Evolutionary conservation across 2,797 vertebrate genomes (phyloP).

Genomic region (Peromyscus eremicus): DNA sequence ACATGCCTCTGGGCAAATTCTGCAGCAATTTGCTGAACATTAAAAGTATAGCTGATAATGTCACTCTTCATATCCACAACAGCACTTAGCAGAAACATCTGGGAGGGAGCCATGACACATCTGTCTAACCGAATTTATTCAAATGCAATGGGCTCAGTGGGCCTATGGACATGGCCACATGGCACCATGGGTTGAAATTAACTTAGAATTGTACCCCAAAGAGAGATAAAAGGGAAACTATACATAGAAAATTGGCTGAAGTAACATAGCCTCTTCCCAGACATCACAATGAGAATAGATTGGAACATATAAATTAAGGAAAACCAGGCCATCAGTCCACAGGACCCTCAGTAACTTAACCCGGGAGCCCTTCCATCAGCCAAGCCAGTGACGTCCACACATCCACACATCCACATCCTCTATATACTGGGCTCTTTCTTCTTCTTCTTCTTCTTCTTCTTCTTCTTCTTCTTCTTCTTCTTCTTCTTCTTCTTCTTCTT

Average conservation of each 20-base stretch:
- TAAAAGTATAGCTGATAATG: not conserved
- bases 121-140: not conserved
- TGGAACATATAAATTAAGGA: not conserved
- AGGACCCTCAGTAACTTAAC: rapidly evolving
- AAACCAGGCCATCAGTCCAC: not conserved
- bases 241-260: not conserved
- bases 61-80: not conserved
- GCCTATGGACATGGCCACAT: not conserved
- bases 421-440: rapidly evolving
- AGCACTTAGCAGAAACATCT: not conserved
- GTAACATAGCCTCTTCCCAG: not conserved
- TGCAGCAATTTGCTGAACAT: not conserved
- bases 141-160: not conserved
- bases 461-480: too few relatives aligned
- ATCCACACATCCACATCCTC: rapidly evolving
- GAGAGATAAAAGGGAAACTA: not conserved
- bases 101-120: not conserved
- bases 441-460: too few relatives aligned
- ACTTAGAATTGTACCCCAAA: conserved; percentile 21
- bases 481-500: too few relatives aligned
- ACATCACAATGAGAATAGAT: not conserved
- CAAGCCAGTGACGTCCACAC: rapidly evolving
- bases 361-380: rapidly evolving
- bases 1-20: not conserved
- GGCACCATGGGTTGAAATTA: not conserved